Base-by-base conservation (phyloP, 64 coral and sea anemone species). In the Pachyseris speciosa region DNA sequence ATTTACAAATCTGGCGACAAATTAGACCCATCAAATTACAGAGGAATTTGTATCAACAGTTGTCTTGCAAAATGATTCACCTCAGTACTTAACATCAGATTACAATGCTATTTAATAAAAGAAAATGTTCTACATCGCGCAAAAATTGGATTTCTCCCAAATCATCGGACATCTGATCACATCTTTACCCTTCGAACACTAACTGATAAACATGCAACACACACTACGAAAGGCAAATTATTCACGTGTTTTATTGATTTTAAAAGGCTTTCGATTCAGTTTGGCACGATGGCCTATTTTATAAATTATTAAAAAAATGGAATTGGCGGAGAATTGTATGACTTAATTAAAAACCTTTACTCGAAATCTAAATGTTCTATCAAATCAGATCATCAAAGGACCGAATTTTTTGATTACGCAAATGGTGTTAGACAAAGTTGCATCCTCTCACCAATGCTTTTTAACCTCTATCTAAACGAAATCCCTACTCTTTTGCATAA, bases 191-290 rank as follows among this genome's bases (percentile, higher is more conserved):
- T 89, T 26, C 36, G 37, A 30, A 64, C 80, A 5, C 17, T 65
- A 20, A 20, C 65, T 30, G 80, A 84, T 9, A 63, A 84, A 65
- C 41, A 84, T 65, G 80, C 65, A 1, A 84, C 11, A 12, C 30
- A 84, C 11, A 63, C 2, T 26, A 0, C 80, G 9, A 84, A 42
- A 2, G 59, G 55, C 4, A 84, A 84, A 64, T 19, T 84, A 0
- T 40, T 8, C 12, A 41, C 34, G 3, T 84, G 80, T 64, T 34
- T 83, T 43, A 41, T 59, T 39, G 28, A 83, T 24, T 83, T 83
- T 29, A 59, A 63, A 83, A 83, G 38, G 78, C 78, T 60, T 83
- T 83, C 37, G 78, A 83, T 83, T 83, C 53, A 12, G 52, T 84
- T 2, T 64, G 55, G 32, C 57, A 64, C 19, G 33, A 1, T n/a